Base-by-base conservation (phyloP, 2,797 vertebrate species). In the Selene dorsalis region DNA sequence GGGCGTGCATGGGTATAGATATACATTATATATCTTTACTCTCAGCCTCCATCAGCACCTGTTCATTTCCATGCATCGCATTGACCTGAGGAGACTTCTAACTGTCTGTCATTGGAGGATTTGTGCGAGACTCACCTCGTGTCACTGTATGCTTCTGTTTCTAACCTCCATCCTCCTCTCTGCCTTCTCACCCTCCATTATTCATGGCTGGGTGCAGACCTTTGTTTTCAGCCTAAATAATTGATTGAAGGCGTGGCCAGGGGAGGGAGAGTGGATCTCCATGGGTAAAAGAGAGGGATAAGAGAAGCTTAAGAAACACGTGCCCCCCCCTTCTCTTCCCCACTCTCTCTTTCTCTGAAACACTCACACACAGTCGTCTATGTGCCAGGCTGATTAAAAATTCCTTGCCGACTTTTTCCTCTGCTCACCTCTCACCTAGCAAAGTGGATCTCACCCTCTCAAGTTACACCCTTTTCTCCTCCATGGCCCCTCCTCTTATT, bases 151-250 rank as follows among this genome's bases (percentile, higher is more conserved):
- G 63, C 76, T 74, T 87, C 84, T 79, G 73, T 85, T 82, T 90
- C 83, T 73, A 86, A 83, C 88, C 85, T 88, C 84, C 79, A 87
- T 87, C 82, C 84, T 80, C 80, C 88, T 89, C 77, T 55, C 77
- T 88, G 80, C 84, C 87, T 90, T 87, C 82, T 91, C 79, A 75
- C 72, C 82, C 76, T 94, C 87, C 86, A 92, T 94, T 93, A 94
- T 92, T 93, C 87, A 94, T 93, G 89, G 73, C 74, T 52, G 76
- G 79, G 85, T 75, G 83, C 87, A 90, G 88, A 92, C 92, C 89
- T 93, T 93, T 93, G 91, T 93, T 94, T 93, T 91, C 80, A 79
- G 72, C 77, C 82, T 94, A 88, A 91, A 94, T 93, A 93, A 93
- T 93, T 91, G 86, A 93, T 92, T 39, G 84, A 84, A 90, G 91